A percentile compares a stretch with the other conserved stretches of the same genome.
phyloP scores from a whole-genome alignment of 2,113 vertebrate genomes.

The Clarias macrocephalus region DNA sequence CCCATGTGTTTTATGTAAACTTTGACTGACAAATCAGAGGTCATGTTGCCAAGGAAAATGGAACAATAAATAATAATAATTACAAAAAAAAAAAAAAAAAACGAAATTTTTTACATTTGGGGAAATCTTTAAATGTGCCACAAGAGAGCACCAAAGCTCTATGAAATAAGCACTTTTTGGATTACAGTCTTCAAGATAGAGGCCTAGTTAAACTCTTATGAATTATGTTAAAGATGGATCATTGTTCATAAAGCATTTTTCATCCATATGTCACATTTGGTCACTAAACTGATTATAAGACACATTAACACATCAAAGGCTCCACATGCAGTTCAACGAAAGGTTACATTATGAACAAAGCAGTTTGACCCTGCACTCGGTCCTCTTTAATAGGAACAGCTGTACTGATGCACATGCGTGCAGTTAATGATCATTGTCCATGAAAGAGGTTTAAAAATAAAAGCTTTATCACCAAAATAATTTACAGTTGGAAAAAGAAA shows the following conservation, averaged over 20 bases:
- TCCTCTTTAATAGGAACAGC: neutral
- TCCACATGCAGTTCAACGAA: neutral
- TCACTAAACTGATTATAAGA: neutral
- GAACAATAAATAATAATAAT: no score
- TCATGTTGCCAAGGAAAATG: neutral
- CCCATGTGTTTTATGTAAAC: conserved; percentile 11
- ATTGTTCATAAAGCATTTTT: neutral
- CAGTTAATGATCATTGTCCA: neutral
- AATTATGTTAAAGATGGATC: neutral
- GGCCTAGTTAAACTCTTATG: neutral
- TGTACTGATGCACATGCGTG: neutral
- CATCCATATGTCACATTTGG: neutral
- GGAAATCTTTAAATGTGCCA: neutral
- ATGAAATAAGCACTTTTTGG: neutral
- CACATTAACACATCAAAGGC: neutral
- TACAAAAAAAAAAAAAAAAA: neutral
- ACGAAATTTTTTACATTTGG: neutral
- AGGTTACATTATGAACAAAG: neutral
- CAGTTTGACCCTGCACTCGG: neutral
- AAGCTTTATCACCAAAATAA: neutral
- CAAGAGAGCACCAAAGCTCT: neutral
- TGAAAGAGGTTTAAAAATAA: neutral
- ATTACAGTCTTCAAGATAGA: neutral
- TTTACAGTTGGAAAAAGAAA: neutral
- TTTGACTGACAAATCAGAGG: conserved; percentile 26